Evolutionary conservation across 2,888 invertebrate species (phyloP), one percentile per base, ranked within the genome.

Genomic region (Cepaea hortensis): DNA sequence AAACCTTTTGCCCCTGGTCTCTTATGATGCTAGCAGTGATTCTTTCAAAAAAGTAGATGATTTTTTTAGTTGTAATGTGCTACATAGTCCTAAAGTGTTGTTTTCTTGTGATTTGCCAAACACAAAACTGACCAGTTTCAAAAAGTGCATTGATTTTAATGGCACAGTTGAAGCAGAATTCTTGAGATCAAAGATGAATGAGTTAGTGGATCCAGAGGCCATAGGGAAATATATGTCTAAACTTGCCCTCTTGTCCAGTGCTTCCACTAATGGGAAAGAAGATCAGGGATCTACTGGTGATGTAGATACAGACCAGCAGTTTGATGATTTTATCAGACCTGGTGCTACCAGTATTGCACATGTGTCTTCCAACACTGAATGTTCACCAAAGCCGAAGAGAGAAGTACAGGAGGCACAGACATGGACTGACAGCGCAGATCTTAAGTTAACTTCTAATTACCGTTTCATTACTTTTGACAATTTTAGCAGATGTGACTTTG

Each of bases 91-190:
- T 18, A 87, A 87, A 79, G 87, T 87, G 55, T 70, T 87, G n/a
- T 80, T 87, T 83, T 87, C 87, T 55, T 79, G 80, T 80, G 84
- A 87, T 68, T n/a, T 87, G 2, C 84, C 86, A 4, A 80, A 55
- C 80, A 70, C 46, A 11, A 72, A 96, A 96, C 90, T 96, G 96
- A 9, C 94, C 93, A 85, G 93, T 93, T 0, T 76, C 88, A 50
- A 90, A 91, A 89, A 91, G 73, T 90, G 90, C 73, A 86, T 92
- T 55, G 91, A 92, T 87, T 89, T 91, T 23, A 85, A 87, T 83
- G 82, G 86, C 18, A 80, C 86, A 1, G 61, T 77, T 20, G 87
- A 85, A 61, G 72, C 85, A 2, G 73, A 85, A 20, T 81, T 81
- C 23, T 82, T 86, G 68, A 81, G 13, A 35, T 80, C 85, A 35